Percentiles rank a stretch among this genome's conserved stretches.
phyloP scores from a whole-genome alignment of 35 echinoderm and acorn worm genomes.

The Stichopus chloronotus region DNA sequence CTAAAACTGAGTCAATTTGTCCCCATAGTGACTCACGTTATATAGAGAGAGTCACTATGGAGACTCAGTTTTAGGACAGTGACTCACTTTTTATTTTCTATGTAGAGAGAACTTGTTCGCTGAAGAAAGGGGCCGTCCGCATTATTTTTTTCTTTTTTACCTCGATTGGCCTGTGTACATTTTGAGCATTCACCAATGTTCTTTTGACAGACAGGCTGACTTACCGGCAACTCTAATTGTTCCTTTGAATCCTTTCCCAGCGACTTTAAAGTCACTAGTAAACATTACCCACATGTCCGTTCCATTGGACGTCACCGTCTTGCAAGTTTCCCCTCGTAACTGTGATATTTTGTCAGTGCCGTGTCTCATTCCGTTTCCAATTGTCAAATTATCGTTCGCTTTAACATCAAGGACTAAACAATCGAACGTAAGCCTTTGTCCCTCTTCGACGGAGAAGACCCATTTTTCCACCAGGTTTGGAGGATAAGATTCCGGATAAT shows the following conservation, averaged over 20 bases:
- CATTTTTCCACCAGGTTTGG: not conserved
- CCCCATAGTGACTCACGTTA: no score
- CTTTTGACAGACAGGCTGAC: not conserved
- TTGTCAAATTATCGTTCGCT: not conserved
- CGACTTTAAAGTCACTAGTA: not conserved
- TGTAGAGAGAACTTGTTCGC: not conserved
- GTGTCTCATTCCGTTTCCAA: not conserved
- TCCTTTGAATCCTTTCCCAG: not conserved
- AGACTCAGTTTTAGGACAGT: not conserved
- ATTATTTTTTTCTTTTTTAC: not conserved
- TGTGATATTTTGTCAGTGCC: not conserved
- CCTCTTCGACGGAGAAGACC: not conserved
- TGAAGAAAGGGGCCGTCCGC: not conserved
- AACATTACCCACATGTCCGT: not conserved
- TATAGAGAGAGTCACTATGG: not conserved
- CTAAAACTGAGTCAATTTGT: no score
- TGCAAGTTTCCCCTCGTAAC: not conserved
- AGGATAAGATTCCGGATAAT: not conserved
- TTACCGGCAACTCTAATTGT: not conserved
- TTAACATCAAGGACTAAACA: not conserved
- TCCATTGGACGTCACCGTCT: not conserved
- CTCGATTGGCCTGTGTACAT: not conserved
- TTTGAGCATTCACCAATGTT: not conserved
- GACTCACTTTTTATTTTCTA: not conserved
- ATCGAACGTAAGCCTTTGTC: not conserved